A percentile compares a stretch with the other conserved stretches of the same genome.
Conservation (phyloP, 2,113 vertebrate genomes). For the Microtus pennsylvanicus region DNA sequence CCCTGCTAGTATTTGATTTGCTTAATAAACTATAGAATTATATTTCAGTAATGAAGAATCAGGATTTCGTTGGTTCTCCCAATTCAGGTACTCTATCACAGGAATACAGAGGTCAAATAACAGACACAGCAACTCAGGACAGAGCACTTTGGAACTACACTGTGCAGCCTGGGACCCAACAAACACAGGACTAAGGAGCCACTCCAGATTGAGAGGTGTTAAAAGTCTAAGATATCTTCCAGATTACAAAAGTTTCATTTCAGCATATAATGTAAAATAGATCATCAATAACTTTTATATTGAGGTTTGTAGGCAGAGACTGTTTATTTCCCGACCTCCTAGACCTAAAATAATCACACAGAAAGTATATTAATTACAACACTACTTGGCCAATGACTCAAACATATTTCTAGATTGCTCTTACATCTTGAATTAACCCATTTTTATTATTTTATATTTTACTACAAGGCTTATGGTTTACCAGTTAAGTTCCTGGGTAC, state of each 20-base stretch:
- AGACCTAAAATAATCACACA: too few relatives aligned
- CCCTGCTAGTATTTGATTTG: not conserved
- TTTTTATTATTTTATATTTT: too few relatives aligned
- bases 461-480: too few relatives aligned
- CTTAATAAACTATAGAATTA: not conserved
- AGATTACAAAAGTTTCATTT: not conserved
- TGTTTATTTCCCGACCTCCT: too few relatives aligned
- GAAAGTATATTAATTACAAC: too few relatives aligned
- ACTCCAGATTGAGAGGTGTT: not conserved
- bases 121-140: rapidly evolving
- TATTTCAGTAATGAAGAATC: not conserved
- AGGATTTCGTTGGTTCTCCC: not conserved
- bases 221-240: not conserved
- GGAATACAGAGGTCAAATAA: not conserved
- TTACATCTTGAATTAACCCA: too few relatives aligned
- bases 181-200: not conserved
- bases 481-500: too few relatives aligned
- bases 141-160: not conserved
- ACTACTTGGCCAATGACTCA: too few relatives aligned
- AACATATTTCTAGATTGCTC: too few relatives aligned
- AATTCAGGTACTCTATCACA: too few relatives aligned
- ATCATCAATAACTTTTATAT: not conserved
- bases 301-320: not conserved
- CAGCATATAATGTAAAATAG: not conserved
- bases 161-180: not conserved